A percentile compares a stretch with the other conserved stretches of the same genome.
phyloP scores from a whole-genome alignment of 2,888 invertebrate genomes.

The Platycheirus albimanus region DNA sequence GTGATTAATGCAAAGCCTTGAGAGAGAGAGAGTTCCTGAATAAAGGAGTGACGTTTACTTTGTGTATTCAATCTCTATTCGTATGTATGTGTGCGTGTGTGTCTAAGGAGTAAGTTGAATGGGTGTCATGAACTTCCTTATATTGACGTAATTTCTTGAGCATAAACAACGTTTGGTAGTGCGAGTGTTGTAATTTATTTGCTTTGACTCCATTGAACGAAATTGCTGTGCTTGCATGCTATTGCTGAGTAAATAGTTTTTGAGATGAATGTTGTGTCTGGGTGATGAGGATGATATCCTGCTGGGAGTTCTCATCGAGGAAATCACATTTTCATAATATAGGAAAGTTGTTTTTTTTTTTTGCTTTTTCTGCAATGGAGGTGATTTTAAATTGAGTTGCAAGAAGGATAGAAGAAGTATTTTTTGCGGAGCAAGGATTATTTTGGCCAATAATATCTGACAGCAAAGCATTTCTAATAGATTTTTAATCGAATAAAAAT shows the following conservation, averaged over 20 bases:
- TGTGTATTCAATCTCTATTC: background rate
- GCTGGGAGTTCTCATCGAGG: background rate
- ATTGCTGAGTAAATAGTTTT: background rate
- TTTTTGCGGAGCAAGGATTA: too few species aligned
- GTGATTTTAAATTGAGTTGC: too few species aligned
- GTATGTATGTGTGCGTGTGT: background rate
- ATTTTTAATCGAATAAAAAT: too few species aligned
- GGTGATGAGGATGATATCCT: background rate
- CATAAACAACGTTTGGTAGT: background rate
- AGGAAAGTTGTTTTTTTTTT: background rate
- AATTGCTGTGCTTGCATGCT: background rate
- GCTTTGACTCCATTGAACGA: background rate
- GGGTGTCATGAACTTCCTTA: conserved; percentile 15
- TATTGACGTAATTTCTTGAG: background rate
- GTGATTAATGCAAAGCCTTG: conserved; percentile 4
- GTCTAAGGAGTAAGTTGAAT: too few species aligned
- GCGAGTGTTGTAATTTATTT: conserved; percentile 1
- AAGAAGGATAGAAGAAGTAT: too few species aligned
- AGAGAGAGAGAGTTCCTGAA: background rate
- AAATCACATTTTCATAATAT: background rate
- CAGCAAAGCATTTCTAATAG: too few species aligned
- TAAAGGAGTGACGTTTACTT: background rate
- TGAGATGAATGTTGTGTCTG: background rate
- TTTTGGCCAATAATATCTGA: too few species aligned
- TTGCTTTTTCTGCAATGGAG: too few species aligned